phyloP scores from a whole-genome alignment of 2,888 invertebrate genomes.

The Scaptomyza reducta region DNA sequence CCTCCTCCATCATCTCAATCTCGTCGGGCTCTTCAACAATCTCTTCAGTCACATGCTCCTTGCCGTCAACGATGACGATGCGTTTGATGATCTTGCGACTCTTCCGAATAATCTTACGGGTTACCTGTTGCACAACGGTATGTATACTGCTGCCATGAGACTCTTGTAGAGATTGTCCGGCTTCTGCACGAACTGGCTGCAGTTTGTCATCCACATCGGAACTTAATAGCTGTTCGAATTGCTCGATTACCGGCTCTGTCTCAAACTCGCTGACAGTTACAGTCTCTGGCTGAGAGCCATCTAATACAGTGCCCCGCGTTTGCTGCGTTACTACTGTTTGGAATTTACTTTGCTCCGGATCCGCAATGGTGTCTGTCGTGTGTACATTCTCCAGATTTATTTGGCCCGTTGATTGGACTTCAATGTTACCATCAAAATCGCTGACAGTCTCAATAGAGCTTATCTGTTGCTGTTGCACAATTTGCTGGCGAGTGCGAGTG shows the following conservation, averaged over 20 bases:
- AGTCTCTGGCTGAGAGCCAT: constrained; percentile 75
- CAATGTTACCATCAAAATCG: constrained; percentile 87
- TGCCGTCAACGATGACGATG: constrained; percentile 91
- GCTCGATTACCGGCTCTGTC: constrained; percentile 82
- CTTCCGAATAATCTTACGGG: constrained; percentile 90
- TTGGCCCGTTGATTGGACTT: constrained; percentile 86
- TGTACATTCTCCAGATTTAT: constrained; percentile 87
- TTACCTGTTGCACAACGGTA: constrained; percentile 92
- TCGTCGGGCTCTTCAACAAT: constrained; percentile 92
- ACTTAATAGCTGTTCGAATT: constrained; percentile 69
- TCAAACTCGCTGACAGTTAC: constrained; percentile 77
- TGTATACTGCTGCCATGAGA: constrained; percentile 86
- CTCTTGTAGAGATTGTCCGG: constrained; percentile 37
- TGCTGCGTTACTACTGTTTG: constrained; percentile 81
- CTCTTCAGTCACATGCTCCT: constrained; percentile 93
- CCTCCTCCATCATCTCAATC: constrained; percentile 82
- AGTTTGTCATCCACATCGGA: constrained; percentile 80
- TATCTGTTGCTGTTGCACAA: constrained; percentile 86
- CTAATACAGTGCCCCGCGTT: constrained; percentile 70
- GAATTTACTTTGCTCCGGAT: constrained; percentile 86
- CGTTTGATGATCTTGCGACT: constrained; percentile 90
- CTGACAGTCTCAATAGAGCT: constrained; percentile 86
- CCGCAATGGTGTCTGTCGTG: constrained; percentile 82
- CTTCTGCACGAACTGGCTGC: constrained; percentile 81
- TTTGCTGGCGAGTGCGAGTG: constrained; percentile 89